phyloP scores from a whole-genome alignment of 1,140 invertebrate species.

The Homalodisca vitripennis region DNA sequence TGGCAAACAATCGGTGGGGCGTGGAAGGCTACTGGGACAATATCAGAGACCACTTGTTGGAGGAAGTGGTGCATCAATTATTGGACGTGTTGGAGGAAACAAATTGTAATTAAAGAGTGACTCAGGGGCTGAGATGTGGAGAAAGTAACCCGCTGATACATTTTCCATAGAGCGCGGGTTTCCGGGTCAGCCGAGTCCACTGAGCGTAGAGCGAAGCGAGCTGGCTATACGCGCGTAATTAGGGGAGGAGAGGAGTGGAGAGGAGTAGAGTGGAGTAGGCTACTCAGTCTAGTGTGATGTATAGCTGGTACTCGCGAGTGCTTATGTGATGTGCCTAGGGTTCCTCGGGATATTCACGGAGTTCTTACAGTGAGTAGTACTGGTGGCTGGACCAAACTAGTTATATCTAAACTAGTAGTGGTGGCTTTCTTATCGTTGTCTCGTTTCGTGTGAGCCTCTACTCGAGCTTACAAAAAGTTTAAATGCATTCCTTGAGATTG shows the following conservation, averaged over 20 bases:
- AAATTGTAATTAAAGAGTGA: neutral
- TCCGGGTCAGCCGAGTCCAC: conserved; percentile 8
- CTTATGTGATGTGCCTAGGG: conserved; percentile 12
- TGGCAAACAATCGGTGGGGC: too few relatives aligned
- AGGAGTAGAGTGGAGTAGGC: neutral
- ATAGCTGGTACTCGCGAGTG: neutral
- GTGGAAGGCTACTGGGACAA: too few relatives aligned
- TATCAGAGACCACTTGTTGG: too few relatives aligned
- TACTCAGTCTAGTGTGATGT: neutral
- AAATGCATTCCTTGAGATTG: too few relatives aligned
- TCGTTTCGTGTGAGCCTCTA: too few relatives aligned
- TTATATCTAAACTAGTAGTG: too few relatives aligned
- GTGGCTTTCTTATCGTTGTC: too few relatives aligned
- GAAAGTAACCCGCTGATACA: conserved; percentile 23
- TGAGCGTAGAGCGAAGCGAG: neutral
- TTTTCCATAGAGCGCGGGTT: conserved; percentile 20
- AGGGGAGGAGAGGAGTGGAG: too few relatives aligned
- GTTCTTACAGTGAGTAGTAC: conserved; percentile 21
- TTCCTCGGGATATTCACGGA: conserved; percentile 1
- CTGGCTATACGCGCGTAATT: neutral
- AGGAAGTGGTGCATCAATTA: too few relatives aligned
- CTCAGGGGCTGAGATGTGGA: neutral
- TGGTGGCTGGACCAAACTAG: too few relatives aligned
- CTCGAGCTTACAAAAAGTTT: too few relatives aligned
- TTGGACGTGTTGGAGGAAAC: too few relatives aligned